Evolutionary conservation across 2,888 invertebrate species (phyloP).

Genomic region (Synergus gifuensis): DNA sequence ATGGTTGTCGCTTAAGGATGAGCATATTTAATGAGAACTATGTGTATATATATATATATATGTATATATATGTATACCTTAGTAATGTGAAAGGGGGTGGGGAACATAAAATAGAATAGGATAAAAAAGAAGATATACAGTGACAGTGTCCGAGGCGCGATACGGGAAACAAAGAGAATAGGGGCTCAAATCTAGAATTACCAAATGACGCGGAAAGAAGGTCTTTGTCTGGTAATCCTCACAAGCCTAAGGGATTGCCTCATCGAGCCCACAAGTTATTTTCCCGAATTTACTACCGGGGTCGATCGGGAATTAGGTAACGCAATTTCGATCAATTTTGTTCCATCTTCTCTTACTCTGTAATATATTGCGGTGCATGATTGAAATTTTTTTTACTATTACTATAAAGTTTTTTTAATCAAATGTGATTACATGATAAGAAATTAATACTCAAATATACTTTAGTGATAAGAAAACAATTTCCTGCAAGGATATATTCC

Average conservation of each 20-base stretch:
- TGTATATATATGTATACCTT: too few species aligned
- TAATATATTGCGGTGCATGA: not conserved
- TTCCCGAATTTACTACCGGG: slow-evolving; percentile 18
- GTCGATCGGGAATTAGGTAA: slow-evolving; percentile 13
- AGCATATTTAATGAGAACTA: too few species aligned
- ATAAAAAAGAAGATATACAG: slow-evolving; percentile 17
- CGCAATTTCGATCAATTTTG: slow-evolving; percentile 26
- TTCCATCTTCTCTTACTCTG: not conserved
- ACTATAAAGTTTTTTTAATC: too few species aligned
- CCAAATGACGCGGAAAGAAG: slow-evolving; percentile 23
- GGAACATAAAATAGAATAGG: not conserved
- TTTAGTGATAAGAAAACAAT: not conserved
- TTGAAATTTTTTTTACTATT: not conserved
- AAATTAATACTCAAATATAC: not conserved
- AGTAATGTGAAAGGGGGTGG: too few species aligned
- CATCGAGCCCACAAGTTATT: slow-evolving; percentile 21
- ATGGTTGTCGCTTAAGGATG: too few species aligned
- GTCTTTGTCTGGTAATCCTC: slow-evolving; percentile 35
- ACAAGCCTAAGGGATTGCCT: slow-evolving; percentile 28
- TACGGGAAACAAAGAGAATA: slow-evolving; percentile 27
- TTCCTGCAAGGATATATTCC: not conserved
- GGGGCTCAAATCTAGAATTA: slow-evolving; percentile 12
- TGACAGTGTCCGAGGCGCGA: slow-evolving; percentile 8
- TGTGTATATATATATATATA: too few species aligned
- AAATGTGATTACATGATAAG: not conserved